Evolutionary conservation across 1,140 invertebrate genomes (phyloP).

Genomic region (Halotydeus destructor): DNA sequence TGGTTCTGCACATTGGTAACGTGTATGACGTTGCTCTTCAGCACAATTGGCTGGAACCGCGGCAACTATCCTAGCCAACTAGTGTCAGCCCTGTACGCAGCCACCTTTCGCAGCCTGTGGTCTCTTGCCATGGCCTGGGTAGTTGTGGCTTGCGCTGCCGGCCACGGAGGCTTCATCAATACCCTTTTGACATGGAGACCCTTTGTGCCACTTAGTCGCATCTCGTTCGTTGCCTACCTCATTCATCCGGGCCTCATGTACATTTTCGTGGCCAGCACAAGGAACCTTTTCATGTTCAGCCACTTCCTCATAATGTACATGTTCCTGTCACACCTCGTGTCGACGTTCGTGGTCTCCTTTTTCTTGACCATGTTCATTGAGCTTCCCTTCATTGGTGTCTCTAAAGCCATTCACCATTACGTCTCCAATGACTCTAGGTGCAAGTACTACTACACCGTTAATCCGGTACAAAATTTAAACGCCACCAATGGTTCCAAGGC

Average conservation of each 20-base stretch:
- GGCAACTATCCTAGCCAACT: not conserved
- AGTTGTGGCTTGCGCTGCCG: slow-evolving; percentile 50
- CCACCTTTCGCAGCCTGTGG: slow-evolving; percentile 37
- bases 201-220: slow-evolving; percentile 13
- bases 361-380: no score
- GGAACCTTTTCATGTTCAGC: slow-evolving; percentile 4
- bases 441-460: no score
- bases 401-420: no score
- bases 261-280: slow-evolving; percentile 3
- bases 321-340: no score
- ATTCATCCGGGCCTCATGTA: slow-evolving; percentile 5
- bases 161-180: slow-evolving; percentile 35
- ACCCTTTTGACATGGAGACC: slow-evolving; percentile 16
- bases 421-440: no score
- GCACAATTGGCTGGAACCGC: slow-evolving; percentile 12
- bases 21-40: slow-evolving; percentile 5
- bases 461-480: no score
- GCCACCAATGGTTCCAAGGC: no score
- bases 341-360: no score
- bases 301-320: slow-evolving; percentile 3
- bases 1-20: not conserved
- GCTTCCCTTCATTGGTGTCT: no score
- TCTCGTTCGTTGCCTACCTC: slow-evolving; percentile 15
- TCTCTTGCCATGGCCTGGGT: slow-evolving; percentile 40
- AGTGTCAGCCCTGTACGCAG: slow-evolving; percentile 35